Conservation (phyloP, 2,113 vertebrate species). For the human region DNA sequence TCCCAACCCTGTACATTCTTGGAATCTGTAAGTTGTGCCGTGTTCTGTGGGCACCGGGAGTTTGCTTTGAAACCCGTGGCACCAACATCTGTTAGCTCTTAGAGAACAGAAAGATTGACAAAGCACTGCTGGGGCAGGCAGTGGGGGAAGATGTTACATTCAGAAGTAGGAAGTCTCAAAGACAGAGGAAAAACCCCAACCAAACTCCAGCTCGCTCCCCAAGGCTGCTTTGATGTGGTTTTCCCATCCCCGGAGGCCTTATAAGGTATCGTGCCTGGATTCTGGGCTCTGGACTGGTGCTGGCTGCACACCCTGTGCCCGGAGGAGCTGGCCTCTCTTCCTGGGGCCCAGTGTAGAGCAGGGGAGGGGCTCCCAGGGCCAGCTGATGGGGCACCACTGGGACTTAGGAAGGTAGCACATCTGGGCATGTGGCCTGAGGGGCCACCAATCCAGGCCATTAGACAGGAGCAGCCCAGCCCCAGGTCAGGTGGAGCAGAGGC, state of each 20-base stretch:
- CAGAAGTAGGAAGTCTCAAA: constrained; percentile 80
- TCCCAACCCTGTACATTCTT: constrained; percentile 81
- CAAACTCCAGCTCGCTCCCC: constrained; percentile 61
- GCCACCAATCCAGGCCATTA: neutral
- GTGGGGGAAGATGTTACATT: constrained; percentile 78
- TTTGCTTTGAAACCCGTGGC: constrained; percentile 85
- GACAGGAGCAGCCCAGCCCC: neutral
- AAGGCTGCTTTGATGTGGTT: constrained; percentile 85
- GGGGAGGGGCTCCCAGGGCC: neutral
- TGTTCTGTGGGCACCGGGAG: constrained; percentile 82
- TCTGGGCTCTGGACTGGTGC: constrained; percentile 3
- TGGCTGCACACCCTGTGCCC: constrained; percentile 31
- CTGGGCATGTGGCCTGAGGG: neutral
- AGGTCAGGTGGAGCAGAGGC: neutral
- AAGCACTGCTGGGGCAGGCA: constrained; percentile 75
- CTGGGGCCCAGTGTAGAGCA: neutral
- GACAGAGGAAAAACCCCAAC: constrained; percentile 79
- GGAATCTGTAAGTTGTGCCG: constrained; percentile 79
- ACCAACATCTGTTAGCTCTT: constrained; percentile 88
- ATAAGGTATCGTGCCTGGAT: constrained; percentile 80
- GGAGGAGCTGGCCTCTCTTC: neutral
- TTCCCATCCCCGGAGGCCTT: constrained; percentile 75
- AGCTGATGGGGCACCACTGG: neutral
- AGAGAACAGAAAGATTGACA: constrained; percentile 84
- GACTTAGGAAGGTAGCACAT: neutral